Evolutionary conservation across 2,888 invertebrate species (phyloP), one percentile per base, ranked within the genome.

Genomic region (Caenorhabditis virilis): DNA sequence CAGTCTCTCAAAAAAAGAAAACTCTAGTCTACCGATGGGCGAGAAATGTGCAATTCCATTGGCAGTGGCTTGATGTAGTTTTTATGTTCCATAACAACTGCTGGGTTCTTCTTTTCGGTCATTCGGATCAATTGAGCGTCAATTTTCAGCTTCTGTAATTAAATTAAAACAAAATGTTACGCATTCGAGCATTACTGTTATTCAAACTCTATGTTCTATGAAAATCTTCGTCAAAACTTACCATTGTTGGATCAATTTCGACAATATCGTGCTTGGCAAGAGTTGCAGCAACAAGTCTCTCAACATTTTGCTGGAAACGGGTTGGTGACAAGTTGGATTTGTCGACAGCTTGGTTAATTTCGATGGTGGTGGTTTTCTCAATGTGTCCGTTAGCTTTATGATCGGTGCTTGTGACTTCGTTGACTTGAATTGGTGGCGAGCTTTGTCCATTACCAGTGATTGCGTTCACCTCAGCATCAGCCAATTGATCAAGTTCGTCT

Each of bases 381-480:
- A 50, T 52, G 46, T 36, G 43, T 59, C 66, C 65, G 38, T 65
- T 65, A 9, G 42, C 18, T 25, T 48, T 52, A 23, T 56, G 46
- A 48, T 70, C 64, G 22, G 68, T 56, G 52, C 67, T 69, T 18
- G 69, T 58, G 33, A 72, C 63, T 50, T 75, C 74, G 42, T 70
- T 60, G 43, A 75, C 74, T 52, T 75, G 74, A 39, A 72, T 66
- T 48, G 74, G 72, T 54, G 74, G 70, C 42, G 71, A 69, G 43
- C 43, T 22, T 13, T 48, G 54, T 42, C 67, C 64, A 11, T 59
- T 43, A 3, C 59, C 53, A 43, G 60, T 72, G 49, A 72, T 56
- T 2, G 69, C 69, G 9, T 56, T 38, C 11, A 69, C 65, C 39
- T 74, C 67, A 49, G 55, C 65, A 52, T 74, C 69, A 56, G 67